Evolutionary conservation across 1,140 invertebrate genomes (phyloP), one percentile per base, ranked within the genome.

Genomic region (Drosophila quadrilineata): DNA sequence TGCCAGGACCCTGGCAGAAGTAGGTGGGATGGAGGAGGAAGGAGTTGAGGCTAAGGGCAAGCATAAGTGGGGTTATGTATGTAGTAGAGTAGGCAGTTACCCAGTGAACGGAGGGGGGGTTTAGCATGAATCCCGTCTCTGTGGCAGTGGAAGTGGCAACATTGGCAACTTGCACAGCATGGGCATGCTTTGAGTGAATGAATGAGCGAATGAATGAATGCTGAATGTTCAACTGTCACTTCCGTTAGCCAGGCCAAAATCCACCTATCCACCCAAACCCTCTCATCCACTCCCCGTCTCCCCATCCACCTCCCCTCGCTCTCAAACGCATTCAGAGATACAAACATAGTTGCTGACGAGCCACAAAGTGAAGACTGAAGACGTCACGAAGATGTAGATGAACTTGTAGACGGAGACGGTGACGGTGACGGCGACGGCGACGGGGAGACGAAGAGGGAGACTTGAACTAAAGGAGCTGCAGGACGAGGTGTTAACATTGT

Each of bases 211-310:
- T 6, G 67, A 57, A 45, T 76, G 73, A 79, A 76, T 85, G 77
- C 77, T 85, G 74, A 84, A 84, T 85, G 79, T 84, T 85, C 79
- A 84, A 84, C 79, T 82, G 77, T 82, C 77, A 82, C 79, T 82
- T 82, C 77, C 77, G 77, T 46, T 71, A 54, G 72, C 48, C 54
- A 46, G 45, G 67, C 56, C 66, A 75, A n/a, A n/a, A n/a, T 14
- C 54, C 64, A 64, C 41, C 45, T 35, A n/a, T n/a, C n/a, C n/a
- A n/a, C n/a, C n/a, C n/a, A n/a, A n/a, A n/a, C n/a, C n/a, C n/a
- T n/a, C n/a, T n/a, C n/a, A n/a, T n/a, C n/a, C n/a, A n/a, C n/a
- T n/a, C n/a, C n/a, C n/a, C n/a, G n/a, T n/a, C n/a, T n/a, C n/a
- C n/a, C n/a, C n/a, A n/a, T n/a, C n/a, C n/a, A n/a, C n/a, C n/a